Evolutionary conservation across 2,888 invertebrate species (phyloP).

Genomic region (Aphodius granarius): DNA sequence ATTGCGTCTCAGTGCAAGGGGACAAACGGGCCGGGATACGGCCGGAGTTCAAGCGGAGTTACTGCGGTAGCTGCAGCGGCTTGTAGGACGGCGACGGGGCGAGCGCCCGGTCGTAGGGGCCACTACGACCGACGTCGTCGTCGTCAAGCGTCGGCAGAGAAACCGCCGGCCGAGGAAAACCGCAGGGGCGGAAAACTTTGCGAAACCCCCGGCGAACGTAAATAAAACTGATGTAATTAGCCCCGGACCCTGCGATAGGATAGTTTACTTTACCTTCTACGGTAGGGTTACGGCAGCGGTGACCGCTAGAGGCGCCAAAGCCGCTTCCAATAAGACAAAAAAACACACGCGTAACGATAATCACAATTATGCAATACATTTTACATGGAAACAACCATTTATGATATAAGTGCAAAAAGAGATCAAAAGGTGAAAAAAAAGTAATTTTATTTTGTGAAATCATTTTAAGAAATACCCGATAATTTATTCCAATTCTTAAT

Average conservation of each 20-base stretch:
- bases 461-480: no score
- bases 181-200: slow-evolving; percentile 23
- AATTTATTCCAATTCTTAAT: no score
- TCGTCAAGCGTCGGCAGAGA: not conserved
- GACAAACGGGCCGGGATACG: slow-evolving; percentile 8
- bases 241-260: slow-evolving; percentile 17
- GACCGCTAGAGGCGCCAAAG: not conserved
- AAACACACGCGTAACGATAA: not conserved
- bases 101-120: not conserved
- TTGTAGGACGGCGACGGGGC: not conserved
- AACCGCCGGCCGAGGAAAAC: slow-evolving; percentile 13
- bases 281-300: not conserved
- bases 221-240: slow-evolving; percentile 28
- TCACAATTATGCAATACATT: no score
- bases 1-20: slow-evolving; percentile 18
- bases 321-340: not conserved
- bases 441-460: no score
- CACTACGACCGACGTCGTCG: not conserved
- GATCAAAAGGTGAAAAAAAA: no score
- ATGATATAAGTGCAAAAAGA: no score
- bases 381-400: no score
- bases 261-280: slow-evolving; percentile 42
- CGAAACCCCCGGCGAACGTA: slow-evolving; percentile 24
- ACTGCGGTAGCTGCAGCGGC: not conserved
- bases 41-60: not conserved